Evolutionary conservation across 2,113 vertebrate genomes (phyloP).

Genomic region (Mormoops blainvillei): DNA sequence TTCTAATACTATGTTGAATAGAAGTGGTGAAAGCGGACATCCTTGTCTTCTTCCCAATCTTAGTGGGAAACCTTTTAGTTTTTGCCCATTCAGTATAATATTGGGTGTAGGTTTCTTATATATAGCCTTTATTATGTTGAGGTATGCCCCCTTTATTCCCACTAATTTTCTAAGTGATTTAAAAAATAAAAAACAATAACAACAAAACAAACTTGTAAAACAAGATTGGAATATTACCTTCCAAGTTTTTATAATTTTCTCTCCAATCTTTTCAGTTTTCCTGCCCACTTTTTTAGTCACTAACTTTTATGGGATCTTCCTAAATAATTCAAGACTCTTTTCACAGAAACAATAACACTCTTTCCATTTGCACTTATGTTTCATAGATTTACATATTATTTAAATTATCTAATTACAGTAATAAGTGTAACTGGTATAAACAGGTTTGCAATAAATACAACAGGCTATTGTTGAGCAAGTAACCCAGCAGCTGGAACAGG

Average conservation of each 20-base stretch:
- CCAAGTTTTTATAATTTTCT: background rate
- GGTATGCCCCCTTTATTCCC: too few relatives aligned
- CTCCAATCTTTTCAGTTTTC: background rate
- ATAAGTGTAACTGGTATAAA: constrained; percentile 4
- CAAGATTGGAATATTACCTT: background rate
- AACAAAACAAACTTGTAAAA: background rate
- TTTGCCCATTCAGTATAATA: too few relatives aligned
- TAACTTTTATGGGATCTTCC: background rate
- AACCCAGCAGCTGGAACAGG: background rate
- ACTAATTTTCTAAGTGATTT: background rate
- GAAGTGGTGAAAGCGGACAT: too few relatives aligned
- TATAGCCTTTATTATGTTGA: too few relatives aligned
- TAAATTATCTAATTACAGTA: background rate
- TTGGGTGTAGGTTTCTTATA: too few relatives aligned
- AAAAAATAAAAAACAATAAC: background rate
- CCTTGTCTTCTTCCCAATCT: too few relatives aligned
- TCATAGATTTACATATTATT: background rate
- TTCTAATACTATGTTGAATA: too few relatives aligned
- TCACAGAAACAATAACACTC: background rate
- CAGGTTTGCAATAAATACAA: background rate
- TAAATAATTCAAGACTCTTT: background rate
- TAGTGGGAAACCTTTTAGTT: too few relatives aligned
- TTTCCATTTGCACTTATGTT: background rate
- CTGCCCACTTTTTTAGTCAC: background rate
- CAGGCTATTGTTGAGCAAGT: background rate